Percentiles rank a stretch among this genome's conserved stretches.
These are phyloP conservation scores for Stenolophus ochropezus DNA, from an alignment of 2,888 invertebrate species.

Conservation along the genomic window DNA sequence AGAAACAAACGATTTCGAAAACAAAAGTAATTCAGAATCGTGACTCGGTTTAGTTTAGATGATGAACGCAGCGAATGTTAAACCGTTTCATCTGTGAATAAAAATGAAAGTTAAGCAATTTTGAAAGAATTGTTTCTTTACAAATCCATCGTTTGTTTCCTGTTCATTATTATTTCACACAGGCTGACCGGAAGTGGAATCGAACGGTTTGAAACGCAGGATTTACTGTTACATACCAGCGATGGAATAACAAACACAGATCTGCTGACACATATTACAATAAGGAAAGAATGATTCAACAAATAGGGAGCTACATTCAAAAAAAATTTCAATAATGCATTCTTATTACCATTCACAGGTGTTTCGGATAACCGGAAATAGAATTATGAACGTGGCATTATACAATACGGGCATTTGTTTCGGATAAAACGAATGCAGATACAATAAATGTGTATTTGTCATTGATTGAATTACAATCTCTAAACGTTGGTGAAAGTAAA, in stretches of 20 bases:
- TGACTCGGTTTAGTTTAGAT: slow-evolving; percentile 19
- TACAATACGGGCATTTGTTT: too few relatives aligned
- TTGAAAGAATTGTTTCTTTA: not conserved
- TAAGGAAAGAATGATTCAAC: not conserved
- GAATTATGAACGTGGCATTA: too few relatives aligned
- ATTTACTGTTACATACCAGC: not conserved
- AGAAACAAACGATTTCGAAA: slow-evolving; percentile 21
- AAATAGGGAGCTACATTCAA: not conserved
- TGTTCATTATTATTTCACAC: slow-evolving; percentile 19
- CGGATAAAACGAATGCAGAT: too few relatives aligned
- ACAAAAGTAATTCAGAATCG: slow-evolving; percentile 12
- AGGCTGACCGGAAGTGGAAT: slow-evolving; percentile 19
- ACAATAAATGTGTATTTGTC: too few relatives aligned
- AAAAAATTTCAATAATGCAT: not conserved
- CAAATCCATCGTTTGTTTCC: slow-evolving; percentile 1
- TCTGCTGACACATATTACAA: not conserved
- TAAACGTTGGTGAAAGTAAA: too few relatives aligned
- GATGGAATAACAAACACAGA: not conserved
- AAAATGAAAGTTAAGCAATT: slow-evolving; percentile 15
- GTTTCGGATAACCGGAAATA: not conserved
- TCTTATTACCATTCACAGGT: not conserved
- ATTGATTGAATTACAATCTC: too few relatives aligned
- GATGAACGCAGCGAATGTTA: slow-evolving; percentile 9
- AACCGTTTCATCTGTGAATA: slow-evolving; percentile 1
- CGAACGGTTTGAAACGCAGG: not conserved